Evolutionary conservation across 2,113 vertebrate genomes (phyloP).

Genomic region (Phaetusa simplex): DNA sequence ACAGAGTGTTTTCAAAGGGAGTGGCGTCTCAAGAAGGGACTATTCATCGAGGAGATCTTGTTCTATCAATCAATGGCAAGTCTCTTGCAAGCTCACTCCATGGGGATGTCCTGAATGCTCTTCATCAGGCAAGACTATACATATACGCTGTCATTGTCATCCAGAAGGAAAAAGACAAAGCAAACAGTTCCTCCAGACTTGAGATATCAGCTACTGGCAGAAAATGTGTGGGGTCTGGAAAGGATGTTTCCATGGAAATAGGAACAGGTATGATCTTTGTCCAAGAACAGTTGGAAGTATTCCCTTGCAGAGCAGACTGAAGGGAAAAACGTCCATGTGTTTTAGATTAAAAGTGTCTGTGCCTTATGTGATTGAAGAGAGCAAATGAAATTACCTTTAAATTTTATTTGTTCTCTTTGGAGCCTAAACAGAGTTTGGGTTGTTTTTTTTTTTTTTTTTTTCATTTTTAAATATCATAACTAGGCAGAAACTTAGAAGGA

Average conservation of each 20-base stretch:
- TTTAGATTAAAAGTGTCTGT: conserved; percentile 15
- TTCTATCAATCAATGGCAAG: conserved; percentile 87
- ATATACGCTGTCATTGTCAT: conserved; percentile 82
- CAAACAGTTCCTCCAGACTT: conserved; percentile 42
- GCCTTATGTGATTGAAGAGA: neutral
- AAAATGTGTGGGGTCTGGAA: conserved; percentile 55
- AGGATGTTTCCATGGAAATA: conserved; percentile 58
- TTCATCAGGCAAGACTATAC: conserved; percentile 85
- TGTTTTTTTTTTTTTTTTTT: neutral
- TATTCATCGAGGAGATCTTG: conserved; percentile 83
- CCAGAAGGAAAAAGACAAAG: conserved; percentile 72
- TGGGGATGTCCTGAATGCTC: conserved; percentile 82
- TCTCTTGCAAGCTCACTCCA: conserved; percentile 81
- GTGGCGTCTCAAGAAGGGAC: conserved; percentile 86
- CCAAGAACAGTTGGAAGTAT: conserved; percentile 38
- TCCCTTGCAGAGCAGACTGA: neutral
- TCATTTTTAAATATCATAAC: neutral
- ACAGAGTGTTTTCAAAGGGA: conserved; percentile 91
- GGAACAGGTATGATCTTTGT: conserved; percentile 74
- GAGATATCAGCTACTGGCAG: conserved; percentile 57
- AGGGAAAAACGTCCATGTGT: conserved; percentile 8
- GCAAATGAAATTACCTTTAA: conserved; percentile 34
- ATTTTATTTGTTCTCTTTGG: conserved; percentile 37
- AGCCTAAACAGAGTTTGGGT: neutral
- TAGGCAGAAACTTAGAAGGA: neutral